Base-by-base conservation (phyloP, 2,113 vertebrate genomes). In the Hemibagrus wyckioides region DNA sequence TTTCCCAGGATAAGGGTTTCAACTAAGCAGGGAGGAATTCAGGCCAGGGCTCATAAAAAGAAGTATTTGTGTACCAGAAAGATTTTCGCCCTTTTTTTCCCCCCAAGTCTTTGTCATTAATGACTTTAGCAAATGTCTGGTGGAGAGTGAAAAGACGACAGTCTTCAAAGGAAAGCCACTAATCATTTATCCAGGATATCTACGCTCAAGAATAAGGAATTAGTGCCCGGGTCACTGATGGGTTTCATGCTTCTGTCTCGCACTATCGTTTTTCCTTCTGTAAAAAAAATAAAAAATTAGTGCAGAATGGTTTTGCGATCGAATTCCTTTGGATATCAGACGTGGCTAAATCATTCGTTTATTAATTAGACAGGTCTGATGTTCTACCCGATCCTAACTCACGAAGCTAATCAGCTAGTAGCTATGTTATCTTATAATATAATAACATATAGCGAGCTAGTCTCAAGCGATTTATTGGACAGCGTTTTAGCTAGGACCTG, bases 81-180 rank as follows among this genome's bases (percentile, higher is more conserved):
- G 92, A 94, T 92, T 94, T 94, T 92, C 11, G 33, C 90, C 89
- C 93, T 94, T 93, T 89, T 91, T 91, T 92, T 92, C 87, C 87
- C 75, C 71, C 17, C 28, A 19, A 94, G 92, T 93, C 91, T 94
- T 95, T 94, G 94, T 95, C 94, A 95, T 95, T 95, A 95, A 96
- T 96, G 95, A 95, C 94, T 95, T 95, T 94, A 94, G 93, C 95
- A 95, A 94, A 95, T 95, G 95, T 94, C 91, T 93, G 92, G 92
- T 90, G 90, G 77, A 87, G 89, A 94, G 91, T 92, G 90, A 94
- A 93, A 90, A 91, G 90, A 86, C 89, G 88, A 84, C 90, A 89
- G 92, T 92, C 94, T 94, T 96, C 92, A 94, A 94, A 94, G 92
- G 77, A 93, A 88, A 92, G 30, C 92, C 92, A 93, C 92, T 94